Conservation (phyloP, 2,797 vertebrate species). For the Pseudochirops corinnae region DNA sequence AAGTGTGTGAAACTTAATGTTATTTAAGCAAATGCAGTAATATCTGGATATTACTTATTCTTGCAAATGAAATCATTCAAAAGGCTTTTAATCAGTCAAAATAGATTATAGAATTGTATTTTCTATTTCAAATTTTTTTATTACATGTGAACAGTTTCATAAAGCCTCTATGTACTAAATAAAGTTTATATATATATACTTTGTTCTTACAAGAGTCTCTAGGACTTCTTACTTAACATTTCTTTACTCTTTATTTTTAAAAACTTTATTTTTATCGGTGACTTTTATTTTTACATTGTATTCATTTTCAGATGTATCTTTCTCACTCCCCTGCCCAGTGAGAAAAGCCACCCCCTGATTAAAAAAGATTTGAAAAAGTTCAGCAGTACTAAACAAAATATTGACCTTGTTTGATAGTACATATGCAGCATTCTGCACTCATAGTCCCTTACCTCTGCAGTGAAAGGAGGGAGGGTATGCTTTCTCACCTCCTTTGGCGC, state of each 20-base stretch:
- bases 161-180: neutral
- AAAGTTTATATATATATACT: neutral
- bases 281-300: neutral
- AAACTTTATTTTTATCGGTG: neutral
- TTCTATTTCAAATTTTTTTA: neutral
- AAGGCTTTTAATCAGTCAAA: neutral
- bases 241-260: neutral
- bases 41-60: neutral
- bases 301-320: neutral
- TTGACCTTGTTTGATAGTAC: neutral
- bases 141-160: neutral
- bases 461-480: neutral
- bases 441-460: neutral
- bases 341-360: neutral
- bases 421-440: neutral
- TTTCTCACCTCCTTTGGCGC: neutral
- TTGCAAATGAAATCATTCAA: neutral
- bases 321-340: neutral
- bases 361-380: neutral
- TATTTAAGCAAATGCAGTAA: neutral
- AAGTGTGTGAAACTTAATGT: neutral
- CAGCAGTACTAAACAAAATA: neutral
- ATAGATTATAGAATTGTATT: neutral
- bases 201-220: neutral
- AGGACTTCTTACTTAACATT: neutral